These are phyloP conservation scores for Drosophila aff. DNA, from an alignment of 1,140 invertebrate species.

Conservation along the genomic window DNA sequence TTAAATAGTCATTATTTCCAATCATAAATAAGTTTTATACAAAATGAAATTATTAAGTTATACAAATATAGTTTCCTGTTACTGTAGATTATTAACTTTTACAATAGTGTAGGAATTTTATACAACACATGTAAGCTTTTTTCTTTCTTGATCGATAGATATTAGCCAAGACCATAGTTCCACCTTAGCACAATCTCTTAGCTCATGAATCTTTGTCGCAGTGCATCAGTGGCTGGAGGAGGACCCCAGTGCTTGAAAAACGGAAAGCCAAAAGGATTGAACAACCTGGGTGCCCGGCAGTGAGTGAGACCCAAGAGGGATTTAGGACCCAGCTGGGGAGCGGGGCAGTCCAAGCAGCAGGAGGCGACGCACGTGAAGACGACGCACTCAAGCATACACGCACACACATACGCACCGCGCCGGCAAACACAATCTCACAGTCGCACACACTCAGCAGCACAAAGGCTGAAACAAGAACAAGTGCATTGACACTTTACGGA, in stretches of 20 bases:
- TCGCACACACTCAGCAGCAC: conserved; percentile 31
- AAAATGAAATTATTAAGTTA: too few relatives aligned
- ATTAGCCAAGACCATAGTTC: neutral
- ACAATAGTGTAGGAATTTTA: too few relatives aligned
- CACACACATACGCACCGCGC: conserved; percentile 62
- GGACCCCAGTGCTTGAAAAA: conserved; percentile 65
- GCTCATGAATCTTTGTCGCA: neutral
- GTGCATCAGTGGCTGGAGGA: conserved; percentile 21
- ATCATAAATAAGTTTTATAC: too few relatives aligned
- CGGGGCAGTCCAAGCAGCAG: conserved; percentile 66
- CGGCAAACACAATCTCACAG: conserved; percentile 46
- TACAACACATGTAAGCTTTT: too few relatives aligned
- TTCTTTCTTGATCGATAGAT: neutral
- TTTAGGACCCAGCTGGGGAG: neutral
- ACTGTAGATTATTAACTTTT: too few relatives aligned
- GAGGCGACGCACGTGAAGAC: conserved; percentile 79
- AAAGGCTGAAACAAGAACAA: conserved; percentile 76
- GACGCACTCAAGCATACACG: conserved; percentile 73
- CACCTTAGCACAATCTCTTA: neutral
- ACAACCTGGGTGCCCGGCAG: conserved; percentile 51
- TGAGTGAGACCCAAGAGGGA: neutral
- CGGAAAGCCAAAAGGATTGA: conserved; percentile 81
- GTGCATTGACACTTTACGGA: conserved; percentile 80
- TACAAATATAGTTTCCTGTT: too few relatives aligned
- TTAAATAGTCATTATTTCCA: too few relatives aligned